Base-by-base conservation (phyloP, 2,113 vertebrate genomes). In the Typhlomys cinereus region DNA sequence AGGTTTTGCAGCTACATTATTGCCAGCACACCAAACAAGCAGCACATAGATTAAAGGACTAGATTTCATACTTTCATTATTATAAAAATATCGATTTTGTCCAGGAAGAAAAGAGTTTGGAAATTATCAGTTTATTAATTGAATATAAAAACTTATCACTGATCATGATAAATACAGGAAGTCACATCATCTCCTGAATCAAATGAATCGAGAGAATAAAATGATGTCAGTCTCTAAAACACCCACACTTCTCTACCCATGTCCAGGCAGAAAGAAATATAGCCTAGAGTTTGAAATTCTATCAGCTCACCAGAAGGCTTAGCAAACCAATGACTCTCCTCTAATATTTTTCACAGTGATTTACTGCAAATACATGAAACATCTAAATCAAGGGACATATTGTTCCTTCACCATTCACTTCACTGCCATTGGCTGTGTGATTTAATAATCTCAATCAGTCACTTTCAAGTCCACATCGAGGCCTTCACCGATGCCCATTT, bases 401-500 rank as follows among this genome's bases (percentile, higher is more conserved):
- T 59, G 21, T 44, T 83, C 80, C 66, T 89, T 67, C 74, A 88
- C 13, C n/a, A 81, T 82, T 75, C 39, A 21, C 85, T 54, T 87
- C 46, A 27, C 66, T n/a, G 48, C 31, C 82, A 15, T 52, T 70
- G 27, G 76, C 10, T 50, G 71, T 46, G 50, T 52, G 25, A 81
- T 62, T 78, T 71, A 79, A 71, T 82, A 86, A 59, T 85, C 41
- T 85, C 54, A 74, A 21, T 84, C 39, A 83, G n/a, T 64, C 70
- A 80, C 41, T 88, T 79, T 85, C 15, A 61, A 20, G 36, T 5
- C 25, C 20, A 86, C 48, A 23, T 62, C 70, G 15, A 78, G 74
- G 25, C 48, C 36, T 93, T n/a, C n/a, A 36, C 79, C 66, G 73
- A 84, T 52, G 39, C 21, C 73, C 66, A 82, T 74, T 85, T 94